A percentile compares a stretch with the other conserved stretches of the same genome.
These are phyloP conservation scores for Pseudobourletiella spinata DNA, from an alignment of 1,140 invertebrate species.

Conservation along the genomic window DNA sequence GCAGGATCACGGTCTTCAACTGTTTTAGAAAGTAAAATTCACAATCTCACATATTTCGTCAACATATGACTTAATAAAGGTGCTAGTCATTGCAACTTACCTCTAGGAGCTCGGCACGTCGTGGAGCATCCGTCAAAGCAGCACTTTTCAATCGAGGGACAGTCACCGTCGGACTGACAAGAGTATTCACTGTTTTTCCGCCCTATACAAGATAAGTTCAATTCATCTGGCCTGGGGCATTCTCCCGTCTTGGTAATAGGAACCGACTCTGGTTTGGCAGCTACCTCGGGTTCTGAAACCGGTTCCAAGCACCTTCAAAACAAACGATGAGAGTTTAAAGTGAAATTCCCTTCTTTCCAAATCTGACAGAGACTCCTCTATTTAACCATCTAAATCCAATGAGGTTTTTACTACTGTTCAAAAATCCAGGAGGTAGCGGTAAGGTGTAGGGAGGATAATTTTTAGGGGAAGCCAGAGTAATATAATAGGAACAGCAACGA, in stretches of 20 bases:
- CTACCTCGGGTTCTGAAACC: neutral
- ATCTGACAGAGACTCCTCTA: too few relatives aligned
- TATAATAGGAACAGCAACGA: too few relatives aligned
- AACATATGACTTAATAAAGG: too few relatives aligned
- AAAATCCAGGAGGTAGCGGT: too few relatives aligned
- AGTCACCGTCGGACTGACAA: constrained; percentile 20
- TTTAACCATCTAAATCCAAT: too few relatives aligned
- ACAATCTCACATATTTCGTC: too few relatives aligned
- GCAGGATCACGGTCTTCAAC: constrained; percentile 15
- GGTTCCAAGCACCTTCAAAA: neutral
- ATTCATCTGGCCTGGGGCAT: neutral
- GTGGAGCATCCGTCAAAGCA: constrained; percentile 20
- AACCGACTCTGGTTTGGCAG: neutral
- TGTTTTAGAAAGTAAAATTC: neutral
- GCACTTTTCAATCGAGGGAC: constrained; percentile 15
- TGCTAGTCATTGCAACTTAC: too few relatives aligned
- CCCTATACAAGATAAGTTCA: neutral
- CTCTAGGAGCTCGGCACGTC: constrained; percentile 21
- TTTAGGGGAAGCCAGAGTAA: too few relatives aligned
- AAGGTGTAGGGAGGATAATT: too few relatives aligned
- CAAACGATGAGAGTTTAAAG: too few relatives aligned
- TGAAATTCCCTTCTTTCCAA: too few relatives aligned
- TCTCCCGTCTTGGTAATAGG: neutral
- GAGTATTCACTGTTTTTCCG: neutral
- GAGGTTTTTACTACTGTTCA: too few relatives aligned